These are phyloP conservation scores for Bufo bufo DNA, from an alignment of 2,113 vertebrate species.

Conservation along the genomic window DNA sequence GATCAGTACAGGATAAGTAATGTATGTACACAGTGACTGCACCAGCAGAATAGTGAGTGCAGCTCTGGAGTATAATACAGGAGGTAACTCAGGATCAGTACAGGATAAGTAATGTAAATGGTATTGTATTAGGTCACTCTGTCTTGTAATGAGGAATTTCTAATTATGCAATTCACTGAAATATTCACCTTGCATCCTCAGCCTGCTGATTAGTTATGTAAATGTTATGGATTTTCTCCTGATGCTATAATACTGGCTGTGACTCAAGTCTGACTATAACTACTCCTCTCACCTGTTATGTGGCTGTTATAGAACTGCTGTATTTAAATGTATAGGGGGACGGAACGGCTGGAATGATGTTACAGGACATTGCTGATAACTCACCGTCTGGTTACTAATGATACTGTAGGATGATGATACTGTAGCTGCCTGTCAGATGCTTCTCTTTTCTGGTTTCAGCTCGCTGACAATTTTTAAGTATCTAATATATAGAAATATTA, in stretches of 20 bases:
- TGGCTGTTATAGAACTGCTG: neutral
- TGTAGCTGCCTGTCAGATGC: neutral
- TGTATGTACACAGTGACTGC: no score
- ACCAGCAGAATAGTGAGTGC: no score
- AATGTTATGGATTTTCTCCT: neutral
- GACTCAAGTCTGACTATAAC: constrained; percentile 25
- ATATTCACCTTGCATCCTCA: neutral
- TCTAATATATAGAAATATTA: neutral
- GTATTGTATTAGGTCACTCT: no score
- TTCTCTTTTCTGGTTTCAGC: neutral
- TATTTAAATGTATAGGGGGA: neutral
- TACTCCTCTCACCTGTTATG: neutral
- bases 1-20: no score
- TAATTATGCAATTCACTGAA: neutral
- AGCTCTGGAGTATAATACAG: no score
- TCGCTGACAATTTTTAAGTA: neutral
- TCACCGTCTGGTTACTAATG: neutral
- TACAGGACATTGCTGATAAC: neutral
- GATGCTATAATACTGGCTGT: neutral
- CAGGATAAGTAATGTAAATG: no score
- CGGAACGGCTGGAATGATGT: neutral
- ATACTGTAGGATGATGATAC: neutral
- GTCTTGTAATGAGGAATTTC: neutral
- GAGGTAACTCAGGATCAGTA: no score
- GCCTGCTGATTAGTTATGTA: neutral